These are phyloP conservation scores for Seriola rivoliana DNA, from an alignment of 2,113 vertebrate species.

Conservation along the genomic window DNA sequence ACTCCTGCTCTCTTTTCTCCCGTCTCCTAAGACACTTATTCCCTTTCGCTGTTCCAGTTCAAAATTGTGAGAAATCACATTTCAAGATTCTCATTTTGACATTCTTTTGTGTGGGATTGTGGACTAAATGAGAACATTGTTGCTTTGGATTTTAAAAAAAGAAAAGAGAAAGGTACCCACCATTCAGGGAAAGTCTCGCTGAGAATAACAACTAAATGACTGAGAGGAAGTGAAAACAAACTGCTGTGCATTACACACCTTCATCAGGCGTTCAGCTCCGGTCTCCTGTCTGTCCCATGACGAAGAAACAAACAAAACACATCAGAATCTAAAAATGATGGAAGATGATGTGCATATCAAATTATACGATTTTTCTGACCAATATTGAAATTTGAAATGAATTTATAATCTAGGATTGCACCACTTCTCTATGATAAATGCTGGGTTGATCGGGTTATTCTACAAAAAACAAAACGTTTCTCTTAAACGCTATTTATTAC, in stretches of 20 bases:
- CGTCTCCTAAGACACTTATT: slow-evolving; percentile 2
- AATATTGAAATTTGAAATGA: too few relatives aligned
- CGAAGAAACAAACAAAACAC: not conserved
- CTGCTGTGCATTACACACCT: slow-evolving; percentile 4
- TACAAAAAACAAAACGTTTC: too few relatives aligned
- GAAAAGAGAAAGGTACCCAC: not conserved
- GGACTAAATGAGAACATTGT: slow-evolving; percentile 33
- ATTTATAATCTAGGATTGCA: too few relatives aligned
- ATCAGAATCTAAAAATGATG: not conserved
- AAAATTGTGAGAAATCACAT: slow-evolving; percentile 17
- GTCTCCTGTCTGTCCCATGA: slow-evolving; percentile 47
- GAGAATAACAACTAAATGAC: slow-evolving; percentile 55
- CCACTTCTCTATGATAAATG: too few relatives aligned
- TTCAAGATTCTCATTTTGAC: slow-evolving; percentile 28
- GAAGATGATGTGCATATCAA: too few relatives aligned
- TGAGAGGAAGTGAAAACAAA: not conserved
- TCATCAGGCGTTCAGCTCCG: slow-evolving; percentile 9
- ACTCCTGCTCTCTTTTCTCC: not conserved
- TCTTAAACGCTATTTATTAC: too few relatives aligned
- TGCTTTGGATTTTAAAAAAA: slow-evolving; percentile 1
- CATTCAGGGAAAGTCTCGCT: slow-evolving; percentile 21
- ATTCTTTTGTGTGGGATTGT: slow-evolving; percentile 18
- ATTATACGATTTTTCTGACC: too few relatives aligned
- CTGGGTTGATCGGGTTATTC: too few relatives aligned
- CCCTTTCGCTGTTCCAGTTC: slow-evolving; percentile 15